Evolutionary conservation across 1,140 invertebrate genomes (phyloP), one percentile per base, ranked within the genome.

Genomic region (Drosophila lacertosa): DNA sequence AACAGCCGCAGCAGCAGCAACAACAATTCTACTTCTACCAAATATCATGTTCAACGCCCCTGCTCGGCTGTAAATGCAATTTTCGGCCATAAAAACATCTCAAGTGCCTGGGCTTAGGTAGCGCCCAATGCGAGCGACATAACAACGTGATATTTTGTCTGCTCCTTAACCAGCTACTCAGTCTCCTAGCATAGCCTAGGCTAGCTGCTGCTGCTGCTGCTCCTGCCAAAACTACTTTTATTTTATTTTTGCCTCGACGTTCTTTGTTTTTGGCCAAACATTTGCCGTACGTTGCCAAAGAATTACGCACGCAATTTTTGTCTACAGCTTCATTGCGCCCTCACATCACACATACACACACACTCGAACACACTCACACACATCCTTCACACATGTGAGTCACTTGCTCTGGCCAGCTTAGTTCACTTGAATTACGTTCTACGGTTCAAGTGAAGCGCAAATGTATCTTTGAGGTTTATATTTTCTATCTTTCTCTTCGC

Each of bases 401-500:
- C 64, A 57, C 57, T 62, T 62, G 75, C 62, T 65, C 6, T 51
- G 72, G 66, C 77, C 65, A 80, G 77, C 77, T 86, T 86, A 88
- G 81, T 86, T 81, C 73, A 74, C 77, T 84, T 66, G 64, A 86
- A 77, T 76, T 84, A 77, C 60, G 64, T 77, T 76, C 67, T 79
- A 76, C 63, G 74, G 65, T 86, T 88, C 74, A 86, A 86, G 82
- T 88, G 77, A 82, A 86, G 82, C 82, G 77, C 78, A 86, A 88
- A 88, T 86, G 77, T 86, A 88, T 86, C 82, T 86, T 86, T 86
- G 82, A 86, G 84, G 82, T 86, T 86, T 75, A 86, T 88, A 88
- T 86, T 80, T 75, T 71, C 59, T 80, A 29, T 73, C 39, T 60
- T 24, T 40, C 20, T 62, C 59, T 29, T 2, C 2, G 26, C 26